These are phyloP conservation scores for Bathynomus jamesi DNA, from an alignment of 1,140 invertebrate genomes.

Conservation along the genomic window DNA sequence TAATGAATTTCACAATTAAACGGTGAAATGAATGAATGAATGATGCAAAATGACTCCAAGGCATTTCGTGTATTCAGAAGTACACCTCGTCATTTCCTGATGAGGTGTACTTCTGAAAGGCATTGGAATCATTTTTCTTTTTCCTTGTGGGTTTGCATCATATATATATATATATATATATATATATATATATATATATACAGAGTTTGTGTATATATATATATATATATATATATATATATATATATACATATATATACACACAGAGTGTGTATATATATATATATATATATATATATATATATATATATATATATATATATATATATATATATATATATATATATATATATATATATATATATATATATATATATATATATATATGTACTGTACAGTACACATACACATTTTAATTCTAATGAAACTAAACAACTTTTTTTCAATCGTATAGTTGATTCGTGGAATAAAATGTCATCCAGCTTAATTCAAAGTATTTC, in stretches of 20 bases:
- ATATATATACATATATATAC: not conserved
- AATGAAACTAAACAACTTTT: too few relatives aligned
- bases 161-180: not conserved
- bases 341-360: slow-evolving; percentile 3
- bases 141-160: not conserved
- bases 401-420: too few relatives aligned
- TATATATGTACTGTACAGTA: not conserved
- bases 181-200: not conserved
- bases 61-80: too few relatives aligned
- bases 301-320: slow-evolving; percentile 3
- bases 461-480: too few relatives aligned
- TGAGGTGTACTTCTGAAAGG: too few relatives aligned
- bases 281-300: slow-evolving; percentile 3
- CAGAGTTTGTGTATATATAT: not conserved
- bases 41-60: too few relatives aligned
- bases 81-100: too few relatives aligned
- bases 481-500: too few relatives aligned
- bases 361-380: slow-evolving; percentile 2
- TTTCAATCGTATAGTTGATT: too few relatives aligned
- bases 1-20: too few relatives aligned
- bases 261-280: not conserved
- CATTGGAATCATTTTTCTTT: too few relatives aligned
- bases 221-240: slow-evolving; percentile 3
- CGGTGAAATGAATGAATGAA: too few relatives aligned
- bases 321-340: slow-evolving; percentile 3